Evolutionary conservation across 2,888 invertebrate genomes (phyloP).

Genomic region (Papilio protenor): DNA sequence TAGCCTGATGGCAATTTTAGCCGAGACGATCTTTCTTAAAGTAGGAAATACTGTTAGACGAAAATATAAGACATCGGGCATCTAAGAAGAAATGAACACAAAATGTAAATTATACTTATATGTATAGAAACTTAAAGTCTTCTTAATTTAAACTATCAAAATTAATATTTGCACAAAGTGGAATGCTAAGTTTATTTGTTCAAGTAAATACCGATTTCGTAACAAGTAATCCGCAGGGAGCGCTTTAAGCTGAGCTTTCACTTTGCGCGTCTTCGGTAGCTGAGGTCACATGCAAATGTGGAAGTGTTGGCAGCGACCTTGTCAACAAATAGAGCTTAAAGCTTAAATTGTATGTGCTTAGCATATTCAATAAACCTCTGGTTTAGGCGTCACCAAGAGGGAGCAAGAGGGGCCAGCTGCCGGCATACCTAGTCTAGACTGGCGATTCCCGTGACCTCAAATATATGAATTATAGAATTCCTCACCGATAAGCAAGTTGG

Average conservation of each 20-base stretch:
- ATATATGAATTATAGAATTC: neutral
- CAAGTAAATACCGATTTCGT: neutral
- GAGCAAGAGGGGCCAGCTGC: too few relatives aligned
- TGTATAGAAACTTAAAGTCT: neutral
- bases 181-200: constrained; percentile 3
- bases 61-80: neutral
- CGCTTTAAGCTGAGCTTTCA: constrained; percentile 31
- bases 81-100: neutral
- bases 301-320: constrained; percentile 11
- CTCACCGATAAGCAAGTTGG: constrained; percentile 88
- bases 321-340: neutral
- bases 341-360: neutral
- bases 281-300: constrained; percentile 20
- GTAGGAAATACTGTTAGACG: neutral
- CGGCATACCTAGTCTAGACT: too few relatives aligned
- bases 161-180: neutral
- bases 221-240: constrained; percentile 3
- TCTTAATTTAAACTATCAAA: neutral
- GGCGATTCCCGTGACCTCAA: too few relatives aligned
- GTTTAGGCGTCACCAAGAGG: too few relatives aligned
- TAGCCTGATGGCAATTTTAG: neutral
- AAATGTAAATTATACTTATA: neutral
- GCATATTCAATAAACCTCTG: neutral
- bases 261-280: constrained; percentile 39
- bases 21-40: neutral